phyloP scores from a whole-genome alignment of 2,888 invertebrate species.

The Calameuta filiformis region DNA sequence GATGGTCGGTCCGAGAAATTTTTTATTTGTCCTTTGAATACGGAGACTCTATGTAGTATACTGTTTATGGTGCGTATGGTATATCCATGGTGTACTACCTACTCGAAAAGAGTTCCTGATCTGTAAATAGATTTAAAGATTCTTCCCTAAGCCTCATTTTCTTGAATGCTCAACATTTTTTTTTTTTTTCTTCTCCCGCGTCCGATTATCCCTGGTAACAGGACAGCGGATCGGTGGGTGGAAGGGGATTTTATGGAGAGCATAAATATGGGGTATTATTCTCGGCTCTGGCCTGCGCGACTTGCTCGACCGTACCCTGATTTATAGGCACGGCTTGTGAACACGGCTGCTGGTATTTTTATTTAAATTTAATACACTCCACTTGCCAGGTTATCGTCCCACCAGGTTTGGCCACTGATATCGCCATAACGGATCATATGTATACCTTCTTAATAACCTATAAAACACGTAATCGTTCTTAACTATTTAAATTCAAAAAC shows the following conservation, averaged over 20 bases:
- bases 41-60: not conserved
- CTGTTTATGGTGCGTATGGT: not conserved
- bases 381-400: not conserved
- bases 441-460: not conserved
- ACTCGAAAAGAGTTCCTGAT: not conserved
- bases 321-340: conserved; percentile 63
- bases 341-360: conserved; percentile 65
- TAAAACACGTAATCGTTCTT: not conserved
- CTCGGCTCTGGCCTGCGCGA: conserved; percentile 51
- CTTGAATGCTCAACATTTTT: not conserved
- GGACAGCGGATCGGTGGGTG: conserved; percentile 26
- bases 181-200: not conserved
- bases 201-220: conserved; percentile 2
- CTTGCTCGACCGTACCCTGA: conserved; percentile 57
- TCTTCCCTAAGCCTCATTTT: not conserved
- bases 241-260: conserved; percentile 50
- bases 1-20: too few species aligned
- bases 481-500: not conserved
- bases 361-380: conserved; percentile 65
- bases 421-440: not conserved
- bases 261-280: conserved; percentile 65
- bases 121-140: not conserved
- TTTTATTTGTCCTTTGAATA: not conserved
- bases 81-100: not conserved
- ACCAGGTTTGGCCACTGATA: not conserved